Percentiles rank a stretch among this genome's conserved stretches.
Conservation (phyloP, 2,888 invertebrate genomes). For the Hemithea aestivaria region DNA sequence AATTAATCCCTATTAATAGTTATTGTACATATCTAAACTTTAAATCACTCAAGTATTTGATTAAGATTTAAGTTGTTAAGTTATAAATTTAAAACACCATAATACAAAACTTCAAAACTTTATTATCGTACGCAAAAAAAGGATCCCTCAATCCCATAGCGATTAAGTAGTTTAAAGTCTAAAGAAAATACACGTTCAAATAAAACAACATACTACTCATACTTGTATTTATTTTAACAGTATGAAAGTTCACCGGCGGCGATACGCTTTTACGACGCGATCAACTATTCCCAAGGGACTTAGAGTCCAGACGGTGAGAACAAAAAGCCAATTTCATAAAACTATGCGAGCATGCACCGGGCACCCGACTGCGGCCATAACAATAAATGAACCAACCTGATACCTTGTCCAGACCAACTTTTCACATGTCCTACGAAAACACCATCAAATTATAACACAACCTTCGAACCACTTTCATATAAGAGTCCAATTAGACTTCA, state of each 20-base stretch:
- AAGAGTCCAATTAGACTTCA: conserved; percentile 1
- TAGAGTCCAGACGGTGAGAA: conserved; percentile 59
- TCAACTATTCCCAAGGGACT: conserved; percentile 48
- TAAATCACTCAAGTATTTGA: no score
- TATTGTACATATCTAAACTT: no score
- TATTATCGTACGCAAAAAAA: no score
- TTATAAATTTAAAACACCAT: no score
- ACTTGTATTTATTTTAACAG: conserved; percentile 30
- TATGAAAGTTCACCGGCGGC: conserved; percentile 50
- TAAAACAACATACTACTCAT: conserved; percentile 19
- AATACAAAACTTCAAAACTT: no score
- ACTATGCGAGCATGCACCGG: conserved; percentile 64
- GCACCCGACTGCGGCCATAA: conserved; percentile 73
- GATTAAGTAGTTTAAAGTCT: no score
- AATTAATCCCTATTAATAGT: no score
- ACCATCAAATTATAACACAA: conserved; percentile 13
- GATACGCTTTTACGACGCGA: conserved; percentile 36
- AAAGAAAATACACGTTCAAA: conserved; percentile 2
- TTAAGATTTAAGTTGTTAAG: no score
- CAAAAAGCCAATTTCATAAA: conserved; percentile 78
- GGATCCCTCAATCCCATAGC: no score
- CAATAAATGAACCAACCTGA: conserved; percentile 77
- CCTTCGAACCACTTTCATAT: conserved; percentile 6
- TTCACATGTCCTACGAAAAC: conserved; percentile 35
- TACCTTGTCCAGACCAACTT: conserved; percentile 52